A percentile compares a stretch with the other conserved stretches of the same genome.
These are phyloP conservation scores for Tetranychus cinnabarinus DNA, from an alignment of 1,140 invertebrate species.

Conservation along the genomic window DNA sequence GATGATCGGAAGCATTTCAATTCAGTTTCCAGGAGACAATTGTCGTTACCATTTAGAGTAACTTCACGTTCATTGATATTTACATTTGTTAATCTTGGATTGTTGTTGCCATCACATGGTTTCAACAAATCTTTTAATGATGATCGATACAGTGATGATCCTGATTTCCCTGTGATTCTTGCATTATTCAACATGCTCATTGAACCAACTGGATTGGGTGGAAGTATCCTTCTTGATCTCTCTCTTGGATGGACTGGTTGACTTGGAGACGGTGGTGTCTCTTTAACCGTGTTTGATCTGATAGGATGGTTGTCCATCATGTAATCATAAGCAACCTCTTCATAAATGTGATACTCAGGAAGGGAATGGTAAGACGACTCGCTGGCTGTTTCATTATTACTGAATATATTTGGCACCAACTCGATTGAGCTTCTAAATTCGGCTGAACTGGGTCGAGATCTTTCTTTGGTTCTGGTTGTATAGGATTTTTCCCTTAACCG, in stretches of 20 bases:
- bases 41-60: no score
- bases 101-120: not conserved
- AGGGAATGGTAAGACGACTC: slow-evolving; percentile 2
- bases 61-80: no score
- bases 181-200: no score
- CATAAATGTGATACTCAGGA: slow-evolving; percentile 20
- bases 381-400: not conserved
- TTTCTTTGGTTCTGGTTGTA: not conserved
- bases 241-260: not conserved
- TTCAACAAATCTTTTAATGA: not conserved
- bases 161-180: no score
- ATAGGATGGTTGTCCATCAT: not conserved
- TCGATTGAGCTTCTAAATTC: not conserved
- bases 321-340: slow-evolving; percentile 19
- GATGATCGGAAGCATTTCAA: no score
- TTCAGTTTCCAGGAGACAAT: no score
- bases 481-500: not conserved
- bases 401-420: not conserved
- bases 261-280: not conserved
- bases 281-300: not conserved
- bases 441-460: no score
- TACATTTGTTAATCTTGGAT: not conserved
- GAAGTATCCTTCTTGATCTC: not conserved
- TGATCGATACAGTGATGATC: not conserved
- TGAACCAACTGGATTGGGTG: no score